Evolutionary conservation across 1,140 invertebrate genomes (phyloP).

Genomic region (Condylostylus longicornis): DNA sequence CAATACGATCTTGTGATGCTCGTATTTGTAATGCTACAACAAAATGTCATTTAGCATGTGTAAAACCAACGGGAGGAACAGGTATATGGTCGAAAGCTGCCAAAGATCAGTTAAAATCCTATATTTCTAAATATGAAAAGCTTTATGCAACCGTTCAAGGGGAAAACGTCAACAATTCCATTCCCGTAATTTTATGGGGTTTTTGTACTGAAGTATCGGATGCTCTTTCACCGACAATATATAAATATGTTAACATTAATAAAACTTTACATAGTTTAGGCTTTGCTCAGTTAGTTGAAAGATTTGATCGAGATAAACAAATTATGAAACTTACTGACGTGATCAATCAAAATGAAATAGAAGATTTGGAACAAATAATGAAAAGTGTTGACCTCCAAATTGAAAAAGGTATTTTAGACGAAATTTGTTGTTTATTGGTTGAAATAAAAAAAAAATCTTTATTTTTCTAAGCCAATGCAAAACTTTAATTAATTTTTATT

Average conservation of each 20-base stretch:
- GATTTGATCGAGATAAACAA: no score
- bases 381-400: no score
- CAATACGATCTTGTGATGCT: constrained; percentile 8
- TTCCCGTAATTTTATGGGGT: constrained; percentile 14
- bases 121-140: constrained; percentile 5
- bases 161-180: constrained; percentile 8
- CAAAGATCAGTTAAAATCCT: constrained; percentile 11
- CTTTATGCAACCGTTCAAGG: constrained; percentile 10
- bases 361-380: no score
- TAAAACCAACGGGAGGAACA: constrained; percentile 13
- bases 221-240: constrained; percentile 9
- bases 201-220: constrained; percentile 7
- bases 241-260: constrained; percentile 9
- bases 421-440: no score
- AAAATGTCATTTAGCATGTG: constrained; percentile 13
- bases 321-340: no score
- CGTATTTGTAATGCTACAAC: constrained; percentile 7
- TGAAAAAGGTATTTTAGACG: no score
- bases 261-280: constrained; percentile 6
- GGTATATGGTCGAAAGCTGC: constrained; percentile 12
- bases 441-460: no score
- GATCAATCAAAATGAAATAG: no score
- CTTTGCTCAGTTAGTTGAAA: constrained; percentile 6
- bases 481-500: no score
- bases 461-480: no score